Base-by-base conservation (phyloP, 2,797 vertebrate genomes). In the Harpagifer antarcticus region DNA sequence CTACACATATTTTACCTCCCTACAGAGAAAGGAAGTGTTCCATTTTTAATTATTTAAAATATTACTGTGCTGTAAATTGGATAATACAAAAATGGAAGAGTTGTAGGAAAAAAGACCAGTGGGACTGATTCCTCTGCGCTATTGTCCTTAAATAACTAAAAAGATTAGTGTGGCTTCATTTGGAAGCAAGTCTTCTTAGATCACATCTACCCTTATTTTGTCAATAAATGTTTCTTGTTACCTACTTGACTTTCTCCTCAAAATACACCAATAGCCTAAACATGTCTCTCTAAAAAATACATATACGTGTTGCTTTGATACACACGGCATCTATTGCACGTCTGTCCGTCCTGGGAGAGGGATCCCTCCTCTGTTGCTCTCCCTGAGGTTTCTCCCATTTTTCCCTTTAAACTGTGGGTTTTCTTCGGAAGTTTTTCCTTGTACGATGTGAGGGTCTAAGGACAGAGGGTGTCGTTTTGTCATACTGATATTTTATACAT, bases 61-160 rank as follows among this genome's bases (percentile, higher is more conserved):
- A 52, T 57, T 68, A 76, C 73, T 49, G 53, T 52, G 73, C 78
- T 71, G 55, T 66, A 63, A 76, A 78, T 70, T 77, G 58, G 58
- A 66, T 75, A 43, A 45, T 81, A 73, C 50, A 73, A 58, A 19
- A 11, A 67, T 59, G 23, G 68, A 75, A 82, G 63, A 67, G 54
- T 58, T 74, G 68, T 60, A 64, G 68, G 31, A 8, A 23, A 80
- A 76, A 76, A 79, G 17, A 79, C 62, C 65, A 75, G 45, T 44
- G 60, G 48, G 62, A 59, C 53, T 64, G 61, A 68, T 75, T 80
- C 56, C 19, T 43, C 58, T 82, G 55, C 48, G 49, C 31, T 53
- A 2, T 50, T 70, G 43, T 65, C 57, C 20, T 72, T 57, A 54
- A 76, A 65, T 72, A 66, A 75, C 65, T 64, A 40, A 33, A 1